Evolutionary conservation across 2,113 vertebrate species (phyloP), one percentile per base, ranked within the genome.

Genomic region (Antechinus flavipes): DNA sequence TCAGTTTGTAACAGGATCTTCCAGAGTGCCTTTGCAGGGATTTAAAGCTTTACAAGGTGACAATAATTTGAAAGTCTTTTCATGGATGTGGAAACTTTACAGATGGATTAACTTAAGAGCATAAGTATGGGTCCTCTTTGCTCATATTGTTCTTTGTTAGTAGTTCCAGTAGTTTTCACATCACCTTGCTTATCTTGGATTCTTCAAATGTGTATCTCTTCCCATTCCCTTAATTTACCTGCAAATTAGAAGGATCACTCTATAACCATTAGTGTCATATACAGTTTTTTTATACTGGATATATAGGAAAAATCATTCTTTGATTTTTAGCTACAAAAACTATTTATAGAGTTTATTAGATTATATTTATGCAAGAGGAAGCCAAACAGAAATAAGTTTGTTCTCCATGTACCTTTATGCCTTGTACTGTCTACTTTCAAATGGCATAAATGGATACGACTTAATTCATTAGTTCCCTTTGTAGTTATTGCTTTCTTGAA

Each of bases 1-100:
- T 52, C 99, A 99, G 99, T 99, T 99, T 2, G 99, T 99, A 98
- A 99, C 99, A 0, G 99, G 99, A 91, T 99, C 99, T 0, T 99
- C 99, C 89, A 96, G 99, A 91, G 99, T 99, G 97, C 99, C 99
- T 26, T 99, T 99, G 97, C 99, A 99, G 98, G 99, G 99, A 96
- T 99, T 99, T 98, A 99, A 99, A 98, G 99, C 99, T 6, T 98
- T 99, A 35, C 99, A 99, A 99, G 99, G 99, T 0, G 61, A 52
- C 46, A 27, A 0, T 0, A 25, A 90, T 22, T 0, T 11, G 26
- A 2, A 3, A 14, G 91, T 49, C n/a, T 2, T 1, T 52, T 30
- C 54, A 8, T 68, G 8, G 27, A 52, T 25, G 0, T 26, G 24
- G n/a, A 14, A 68, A 30, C 91, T 11, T 2, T 24, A 0, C 30